phyloP scores from a whole-genome alignment of 2,797 vertebrate genomes.

The Macropodus opercularis region DNA sequence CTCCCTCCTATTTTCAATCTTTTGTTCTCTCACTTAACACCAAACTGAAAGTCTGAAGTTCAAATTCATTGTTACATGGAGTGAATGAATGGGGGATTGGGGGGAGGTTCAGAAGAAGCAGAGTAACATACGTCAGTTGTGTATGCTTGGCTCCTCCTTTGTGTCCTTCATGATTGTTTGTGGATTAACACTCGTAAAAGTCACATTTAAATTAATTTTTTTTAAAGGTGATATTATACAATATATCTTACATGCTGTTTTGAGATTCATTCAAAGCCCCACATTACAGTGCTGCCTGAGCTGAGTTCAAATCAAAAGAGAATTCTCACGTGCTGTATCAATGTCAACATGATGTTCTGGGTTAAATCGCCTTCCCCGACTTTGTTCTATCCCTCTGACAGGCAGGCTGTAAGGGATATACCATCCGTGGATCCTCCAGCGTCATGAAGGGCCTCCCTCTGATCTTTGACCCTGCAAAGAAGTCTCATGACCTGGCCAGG shows the following conservation, averaged over 20 bases:
- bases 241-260: background rate
- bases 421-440: constrained; percentile 51
- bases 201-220: no score
- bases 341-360: constrained; percentile 29
- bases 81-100: constrained; percentile 36
- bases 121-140: constrained; percentile 46
- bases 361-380: constrained; percentile 42
- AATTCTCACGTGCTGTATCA: background rate
- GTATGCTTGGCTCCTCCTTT: background rate
- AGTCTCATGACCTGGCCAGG: constrained; percentile 58
- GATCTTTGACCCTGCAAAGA: constrained; percentile 69
- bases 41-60: constrained; percentile 62
- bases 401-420: constrained; percentile 41
- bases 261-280: background rate
- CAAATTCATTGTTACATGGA: constrained; percentile 69
- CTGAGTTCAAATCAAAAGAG: background rate
- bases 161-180: no score
- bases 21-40: constrained; percentile 31
- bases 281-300: constrained; percentile 2
- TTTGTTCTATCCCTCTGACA: constrained; percentile 30
- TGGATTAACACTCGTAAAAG: no score
- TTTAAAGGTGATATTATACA: no score
- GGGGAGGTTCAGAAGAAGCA: constrained; percentile 30
- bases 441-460: constrained; percentile 62
- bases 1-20: constrained; percentile 47